Evolutionary conservation across 2,113 vertebrate genomes (phyloP).

Genomic region (Puma concolor): DNA sequence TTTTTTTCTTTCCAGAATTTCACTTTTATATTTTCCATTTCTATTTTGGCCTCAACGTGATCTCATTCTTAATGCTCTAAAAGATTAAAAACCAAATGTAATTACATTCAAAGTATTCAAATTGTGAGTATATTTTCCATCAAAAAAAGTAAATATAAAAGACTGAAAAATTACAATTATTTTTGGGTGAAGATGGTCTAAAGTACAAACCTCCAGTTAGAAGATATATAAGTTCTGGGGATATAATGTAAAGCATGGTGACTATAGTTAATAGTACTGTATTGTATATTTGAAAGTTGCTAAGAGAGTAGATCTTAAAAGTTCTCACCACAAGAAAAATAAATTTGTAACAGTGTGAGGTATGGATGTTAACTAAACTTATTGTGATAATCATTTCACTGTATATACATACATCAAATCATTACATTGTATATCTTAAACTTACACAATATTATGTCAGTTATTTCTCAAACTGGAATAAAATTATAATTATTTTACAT

Average conservation of each 20-base stretch:
- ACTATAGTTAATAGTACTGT: neutral
- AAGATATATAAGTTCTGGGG: neutral
- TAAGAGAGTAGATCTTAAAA: neutral
- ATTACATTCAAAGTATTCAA: neutral
- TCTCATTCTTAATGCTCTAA: neutral
- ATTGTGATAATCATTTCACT: neutral
- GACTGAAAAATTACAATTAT: neutral
- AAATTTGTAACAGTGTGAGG: neutral
- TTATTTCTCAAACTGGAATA: neutral
- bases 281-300: neutral
- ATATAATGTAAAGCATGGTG: neutral
- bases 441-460: neutral
- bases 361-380: neutral
- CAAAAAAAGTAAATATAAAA: neutral
- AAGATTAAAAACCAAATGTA: neutral
- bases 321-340: neutral
- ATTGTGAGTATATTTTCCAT: neutral
- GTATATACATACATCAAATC: neutral
- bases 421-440: neutral
- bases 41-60: neutral
- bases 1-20: conserved; percentile 35
- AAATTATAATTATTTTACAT: conserved; percentile 30
- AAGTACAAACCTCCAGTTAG: neutral
- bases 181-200: neutral
- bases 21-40: neutral